Conservation (phyloP, 2,113 vertebrate genomes). For the Phaetusa simplex region DNA sequence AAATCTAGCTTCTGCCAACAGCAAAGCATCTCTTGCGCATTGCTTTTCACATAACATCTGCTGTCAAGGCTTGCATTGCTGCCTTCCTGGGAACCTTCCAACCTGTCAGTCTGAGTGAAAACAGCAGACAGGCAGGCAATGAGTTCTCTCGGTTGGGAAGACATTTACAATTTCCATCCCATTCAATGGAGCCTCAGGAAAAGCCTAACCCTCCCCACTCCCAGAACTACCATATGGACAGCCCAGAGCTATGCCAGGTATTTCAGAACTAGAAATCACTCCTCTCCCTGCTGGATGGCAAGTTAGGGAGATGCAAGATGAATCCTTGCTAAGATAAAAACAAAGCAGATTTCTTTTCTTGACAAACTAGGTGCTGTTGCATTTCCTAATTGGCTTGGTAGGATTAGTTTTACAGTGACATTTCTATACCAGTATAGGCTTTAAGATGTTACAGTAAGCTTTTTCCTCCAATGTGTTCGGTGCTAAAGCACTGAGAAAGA, state of each 20-base stretch:
- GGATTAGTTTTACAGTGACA: background rate
- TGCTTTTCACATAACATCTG: conserved; percentile 61
- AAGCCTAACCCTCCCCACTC: background rate
- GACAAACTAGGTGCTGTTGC: background rate
- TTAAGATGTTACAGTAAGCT: background rate
- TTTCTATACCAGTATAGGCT: background rate
- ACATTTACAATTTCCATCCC: background rate
- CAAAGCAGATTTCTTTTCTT: background rate
- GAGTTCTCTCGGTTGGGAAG: background rate
- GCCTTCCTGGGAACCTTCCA: conserved; percentile 59
- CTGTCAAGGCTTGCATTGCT: conserved; percentile 15
- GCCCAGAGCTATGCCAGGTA: conserved; percentile 42
- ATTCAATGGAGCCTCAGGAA: background rate
- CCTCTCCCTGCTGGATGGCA: background rate
- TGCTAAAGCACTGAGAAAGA: background rate
- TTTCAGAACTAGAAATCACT: background rate
- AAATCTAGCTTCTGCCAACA: conserved; percentile 38
- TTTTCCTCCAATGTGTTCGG: background rate
- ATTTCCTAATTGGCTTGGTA: background rate
- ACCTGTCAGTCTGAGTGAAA: conserved; percentile 44
- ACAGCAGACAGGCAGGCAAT: conserved; percentile 36
- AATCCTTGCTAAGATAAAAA: background rate
- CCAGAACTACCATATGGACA: conserved; percentile 35
- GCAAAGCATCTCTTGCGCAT: background rate
- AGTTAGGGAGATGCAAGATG: background rate